Conservation (phyloP, 2,888 invertebrate genomes). For the Oxycera nigricornis region DNA sequence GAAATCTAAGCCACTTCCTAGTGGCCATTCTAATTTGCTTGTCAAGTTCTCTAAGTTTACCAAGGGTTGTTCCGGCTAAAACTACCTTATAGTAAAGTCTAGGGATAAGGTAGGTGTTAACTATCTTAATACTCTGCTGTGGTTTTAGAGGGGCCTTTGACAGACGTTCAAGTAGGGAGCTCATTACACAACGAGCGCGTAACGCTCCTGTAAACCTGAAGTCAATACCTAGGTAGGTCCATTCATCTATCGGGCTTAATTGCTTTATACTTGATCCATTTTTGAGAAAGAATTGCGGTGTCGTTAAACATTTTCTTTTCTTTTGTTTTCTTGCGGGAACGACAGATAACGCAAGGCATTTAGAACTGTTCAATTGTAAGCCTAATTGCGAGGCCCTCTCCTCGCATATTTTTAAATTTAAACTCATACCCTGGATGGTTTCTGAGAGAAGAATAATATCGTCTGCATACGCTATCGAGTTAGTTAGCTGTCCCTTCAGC, state of each 20-base stretch:
- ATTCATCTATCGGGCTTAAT: neutral
- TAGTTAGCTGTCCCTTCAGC: neutral
- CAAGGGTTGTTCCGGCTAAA: neutral
- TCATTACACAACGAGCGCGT: neutral
- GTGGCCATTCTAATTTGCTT: neutral
- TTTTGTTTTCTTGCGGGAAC: neutral
- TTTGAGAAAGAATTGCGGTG: neutral
- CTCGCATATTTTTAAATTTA: neutral
- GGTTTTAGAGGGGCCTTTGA: neutral
- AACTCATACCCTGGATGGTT: neutral
- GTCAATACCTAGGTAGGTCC: neutral
- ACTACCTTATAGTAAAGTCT: neutral
- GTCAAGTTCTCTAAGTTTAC: neutral
- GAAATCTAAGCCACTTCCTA: neutral
- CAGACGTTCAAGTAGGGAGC: neutral
- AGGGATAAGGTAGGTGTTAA: neutral
- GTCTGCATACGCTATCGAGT: neutral
- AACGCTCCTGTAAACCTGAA: neutral
- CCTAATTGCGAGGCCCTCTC: fast-evolving
- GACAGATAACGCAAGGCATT: neutral
- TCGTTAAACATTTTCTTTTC: too few relatives aligned
- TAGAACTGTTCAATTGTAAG: neutral
- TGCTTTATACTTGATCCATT: neutral
- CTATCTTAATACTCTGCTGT: neutral
- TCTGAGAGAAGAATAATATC: neutral